Conservation (phyloP, 2,113 vertebrate genomes). For the Gallinago media region DNA sequence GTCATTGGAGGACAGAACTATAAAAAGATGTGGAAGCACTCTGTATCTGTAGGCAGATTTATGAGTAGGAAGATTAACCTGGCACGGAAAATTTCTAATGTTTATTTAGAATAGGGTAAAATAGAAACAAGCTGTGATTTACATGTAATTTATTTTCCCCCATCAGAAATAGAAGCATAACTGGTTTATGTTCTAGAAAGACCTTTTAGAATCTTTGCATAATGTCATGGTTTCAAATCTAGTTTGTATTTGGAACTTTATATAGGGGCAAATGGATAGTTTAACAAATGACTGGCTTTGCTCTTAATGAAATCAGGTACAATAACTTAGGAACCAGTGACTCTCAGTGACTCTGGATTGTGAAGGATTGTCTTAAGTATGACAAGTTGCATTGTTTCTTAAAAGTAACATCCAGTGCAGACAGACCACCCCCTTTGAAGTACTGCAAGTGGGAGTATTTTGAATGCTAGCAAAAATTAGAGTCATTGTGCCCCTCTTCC, state of each 20-base stretch:
- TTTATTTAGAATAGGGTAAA: conserved; percentile 19
- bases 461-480: not conserved
- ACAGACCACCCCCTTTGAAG: not conserved
- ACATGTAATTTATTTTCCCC: not conserved
- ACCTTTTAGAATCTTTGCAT: not conserved
- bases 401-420: not conserved
- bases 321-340: not conserved
- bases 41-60: conserved; percentile 23
- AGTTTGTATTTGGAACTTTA: not conserved
- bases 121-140: not conserved
- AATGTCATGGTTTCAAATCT: not conserved
- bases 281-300: not conserved
- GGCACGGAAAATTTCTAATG: not conserved
- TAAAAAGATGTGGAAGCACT: conserved; percentile 38
- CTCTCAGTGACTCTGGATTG: not conserved
- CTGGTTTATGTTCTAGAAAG: not conserved
- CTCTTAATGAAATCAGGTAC: not conserved
- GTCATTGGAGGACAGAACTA: conserved; percentile 48
- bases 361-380: not conserved
- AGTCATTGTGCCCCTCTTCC: not conserved
- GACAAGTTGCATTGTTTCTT: not conserved
- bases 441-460: not conserved
- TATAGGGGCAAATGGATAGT: not conserved
- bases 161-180: not conserved
- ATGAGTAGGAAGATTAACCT: conserved; percentile 25